Base-by-base conservation (phyloP, 2,113 vertebrate species). In the Apteryx owenii region DNA sequence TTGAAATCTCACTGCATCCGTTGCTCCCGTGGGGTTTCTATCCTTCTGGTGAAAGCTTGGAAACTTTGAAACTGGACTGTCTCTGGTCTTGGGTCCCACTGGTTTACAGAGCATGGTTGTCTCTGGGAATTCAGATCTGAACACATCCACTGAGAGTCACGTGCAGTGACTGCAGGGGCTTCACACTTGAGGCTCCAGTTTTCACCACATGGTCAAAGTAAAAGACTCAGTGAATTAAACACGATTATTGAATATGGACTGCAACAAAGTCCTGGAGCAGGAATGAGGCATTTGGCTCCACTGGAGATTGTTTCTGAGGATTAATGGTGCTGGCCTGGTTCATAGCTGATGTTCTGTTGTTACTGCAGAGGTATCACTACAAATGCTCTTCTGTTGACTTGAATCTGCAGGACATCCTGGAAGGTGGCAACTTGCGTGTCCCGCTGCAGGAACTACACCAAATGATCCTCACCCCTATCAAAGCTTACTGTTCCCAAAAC, bases 391-490 rank as follows among this genome's bases (percentile, higher is more conserved):
- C 58, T 70, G 79, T 69, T 90, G 22, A 0, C 64, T 94, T 50
- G 7, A 6, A 82, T 3, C 10, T 31, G 0, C 97, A 99, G 99
- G 99, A 99, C 87, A 99, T 99, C 94, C 98, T 99, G 92, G 99
- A 99, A 96, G 99, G 99, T 5, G 98, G 99, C 86, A 99, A 98
- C 92, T 98, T 99, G 78, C 99, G 99, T 5, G 90, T 98, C 81
- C 99, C 99, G 0, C 98, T 99, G 81, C 99, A 99, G 98, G 99
- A 99, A 50, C 99, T 99, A 21, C 99, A 99, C 95, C 99, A 99
- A 98, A 99, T 99, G 98, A 99, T 99, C 98, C 98, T 99, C 96
- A 99, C 99, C 4, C 99, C 99, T 31, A 99, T 99, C 97, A 99
- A 99, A 97, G 98, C 99, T 10, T 99, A 97, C 96, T 97, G 97